These are phyloP conservation scores for Theonella swinhoei DNA, from an alignment of 37 sponge, comb jelly and placozoan species.

Conservation along the genomic window DNA sequence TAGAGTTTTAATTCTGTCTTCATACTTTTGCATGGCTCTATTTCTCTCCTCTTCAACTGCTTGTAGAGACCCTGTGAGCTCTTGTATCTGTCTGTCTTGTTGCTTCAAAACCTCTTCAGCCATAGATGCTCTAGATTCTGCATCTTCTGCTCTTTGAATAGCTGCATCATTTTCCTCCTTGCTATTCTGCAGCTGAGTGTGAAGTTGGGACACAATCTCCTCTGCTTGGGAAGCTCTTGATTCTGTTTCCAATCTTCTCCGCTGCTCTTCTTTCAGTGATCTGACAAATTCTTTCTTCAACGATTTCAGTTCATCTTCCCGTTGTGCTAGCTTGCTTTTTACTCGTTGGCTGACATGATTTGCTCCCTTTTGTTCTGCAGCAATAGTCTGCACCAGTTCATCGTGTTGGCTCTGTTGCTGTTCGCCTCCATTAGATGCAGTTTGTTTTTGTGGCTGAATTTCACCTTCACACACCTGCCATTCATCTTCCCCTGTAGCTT, in stretches of 20 bases:
- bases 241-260: too few species aligned
- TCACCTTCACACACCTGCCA: background rate
- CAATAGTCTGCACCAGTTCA: background rate
- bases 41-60: background rate
- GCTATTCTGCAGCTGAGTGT: too few species aligned
- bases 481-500: background rate
- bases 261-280: background rate
- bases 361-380: background rate
- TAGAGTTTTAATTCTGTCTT: background rate
- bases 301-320: background rate
- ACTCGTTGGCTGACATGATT: background rate
- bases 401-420: background rate
- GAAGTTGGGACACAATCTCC: too few species aligned
- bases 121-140: background rate
- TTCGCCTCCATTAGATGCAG: too few species aligned
- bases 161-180: background rate
- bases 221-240: too few species aligned
- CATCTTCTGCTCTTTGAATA: background rate
- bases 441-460: too few species aligned
- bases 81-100: background rate
- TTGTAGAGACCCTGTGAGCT: background rate
- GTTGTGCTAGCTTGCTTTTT: background rate
- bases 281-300: too few species aligned
- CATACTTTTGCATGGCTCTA: too few species aligned
- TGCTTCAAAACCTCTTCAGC: background rate